Percentiles rank a stretch among this genome's conserved stretches.
These are phyloP conservation scores for Agrochola lota DNA, from an alignment of 2,888 invertebrate genomes.

Conservation along the genomic window DNA sequence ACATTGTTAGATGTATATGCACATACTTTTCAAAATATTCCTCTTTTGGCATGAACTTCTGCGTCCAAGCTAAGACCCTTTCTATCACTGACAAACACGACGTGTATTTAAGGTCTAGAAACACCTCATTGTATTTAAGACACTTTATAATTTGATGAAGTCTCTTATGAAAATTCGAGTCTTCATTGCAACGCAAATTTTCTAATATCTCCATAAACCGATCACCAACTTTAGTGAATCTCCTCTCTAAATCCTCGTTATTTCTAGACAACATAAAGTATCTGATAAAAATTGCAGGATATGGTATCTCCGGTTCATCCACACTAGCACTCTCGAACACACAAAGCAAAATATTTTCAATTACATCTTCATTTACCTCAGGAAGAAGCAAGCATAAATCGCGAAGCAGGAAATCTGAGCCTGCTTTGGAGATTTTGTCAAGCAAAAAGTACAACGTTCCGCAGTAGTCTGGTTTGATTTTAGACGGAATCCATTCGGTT, in stretches of 20 bases:
- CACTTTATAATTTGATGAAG: conserved; percentile 59
- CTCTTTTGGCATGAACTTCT: conserved; percentile 72
- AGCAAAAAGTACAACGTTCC: conserved; percentile 67
- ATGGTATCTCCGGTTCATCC: conserved; percentile 54
- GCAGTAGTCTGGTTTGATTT: conserved; percentile 74
- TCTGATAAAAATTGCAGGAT: conserved; percentile 73
- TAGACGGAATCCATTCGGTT: conserved; percentile 65
- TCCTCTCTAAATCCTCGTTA: conserved; percentile 66
- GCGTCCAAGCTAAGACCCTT: conserved; percentile 69
- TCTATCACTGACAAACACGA: conserved; percentile 74
- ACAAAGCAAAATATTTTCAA: conserved; percentile 62
- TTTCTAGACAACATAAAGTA: conserved; percentile 73
- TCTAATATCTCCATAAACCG: conserved; percentile 71
- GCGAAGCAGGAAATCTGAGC: conserved; percentile 62
- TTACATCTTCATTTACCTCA: conserved; percentile 58
- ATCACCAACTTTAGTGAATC: conserved; percentile 68
- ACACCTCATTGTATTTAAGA: conserved; percentile 74
- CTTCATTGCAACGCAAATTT: conserved; percentile 23
- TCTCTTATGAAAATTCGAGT: background rate
- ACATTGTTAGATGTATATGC: conserved; percentile 75
- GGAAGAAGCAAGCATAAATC: conserved; percentile 68
- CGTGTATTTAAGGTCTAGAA: conserved; percentile 70
- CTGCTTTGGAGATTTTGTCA: conserved; percentile 51
- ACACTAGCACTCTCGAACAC: conserved; percentile 48
- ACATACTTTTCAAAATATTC: conserved; percentile 71